Evolutionary conservation across 2,888 invertebrate species (phyloP), one percentile per base, ranked within the genome.

Genomic region (Ceraclea dissimilis): DNA sequence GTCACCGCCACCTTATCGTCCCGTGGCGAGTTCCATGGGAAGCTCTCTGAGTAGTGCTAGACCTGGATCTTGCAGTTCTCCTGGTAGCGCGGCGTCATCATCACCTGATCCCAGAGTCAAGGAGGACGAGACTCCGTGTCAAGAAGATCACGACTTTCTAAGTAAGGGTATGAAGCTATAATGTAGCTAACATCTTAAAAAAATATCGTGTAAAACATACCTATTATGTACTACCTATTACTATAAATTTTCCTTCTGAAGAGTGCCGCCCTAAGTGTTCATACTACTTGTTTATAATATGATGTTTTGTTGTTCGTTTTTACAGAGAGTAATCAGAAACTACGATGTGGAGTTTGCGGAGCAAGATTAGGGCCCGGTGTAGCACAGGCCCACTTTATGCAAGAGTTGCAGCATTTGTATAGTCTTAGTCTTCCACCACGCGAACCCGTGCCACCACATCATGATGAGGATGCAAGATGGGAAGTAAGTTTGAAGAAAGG

Each of bases 391-490:
- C 77, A 76, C 65, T 77, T 78, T 63, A 65, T 78, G 55, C 78
- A 78, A 60, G 77, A 78, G 64, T 63, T 77, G 62, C 77, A 78
- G 64, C 77, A 78, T 60, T 65, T 77, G 56, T 77, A 77, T 66
- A 76, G 75, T 66, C 68, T 78, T 22, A 77, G 76, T 60, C 75
- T 77, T 1, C 66, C 77, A 57, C 77, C 78, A 2, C 54, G 76
- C 5, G 76, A 77, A 20, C 66, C 72, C 1, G 54, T 69, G 5
- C 71, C 67, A 1, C 72, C 73, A 2, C 77, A 76, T 56, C 77
- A 76, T 54, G 77, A 77, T 43, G 77, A 77, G 55, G 78, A 77
- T 57, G 78, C 78, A 1, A 73, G 78, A 39, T 78, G 78, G 78
- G 77, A 78, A 73, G 77, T 77, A 62, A 60, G 44, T 10, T 19